Conservation (phyloP, 2,797 vertebrate species). For the Cryptoblepharus egeriae region DNA sequence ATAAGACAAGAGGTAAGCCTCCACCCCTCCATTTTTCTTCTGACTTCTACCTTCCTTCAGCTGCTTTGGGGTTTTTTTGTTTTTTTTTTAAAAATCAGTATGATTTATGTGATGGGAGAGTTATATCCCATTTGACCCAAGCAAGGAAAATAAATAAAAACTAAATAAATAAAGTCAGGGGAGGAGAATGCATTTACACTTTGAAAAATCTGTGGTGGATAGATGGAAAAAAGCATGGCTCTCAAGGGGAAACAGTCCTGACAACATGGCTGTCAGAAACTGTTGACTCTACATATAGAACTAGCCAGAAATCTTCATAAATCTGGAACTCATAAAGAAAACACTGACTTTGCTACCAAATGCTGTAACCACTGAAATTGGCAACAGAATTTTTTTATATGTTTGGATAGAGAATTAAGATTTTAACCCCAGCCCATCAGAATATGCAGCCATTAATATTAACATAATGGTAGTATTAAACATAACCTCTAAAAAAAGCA, state of each 20-base stretch:
- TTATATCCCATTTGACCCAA: too few species aligned
- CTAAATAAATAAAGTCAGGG: too few species aligned
- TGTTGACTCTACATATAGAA: constrained; percentile 26
- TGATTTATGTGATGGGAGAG: too few species aligned
- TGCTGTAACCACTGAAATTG: constrained; percentile 60
- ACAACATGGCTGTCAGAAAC: constrained; percentile 22
- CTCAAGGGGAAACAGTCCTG: not conserved
- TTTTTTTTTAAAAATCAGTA: too few species aligned
- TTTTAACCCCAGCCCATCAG: constrained; percentile 48
- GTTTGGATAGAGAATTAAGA: constrained; percentile 36
- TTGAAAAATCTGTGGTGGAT: not conserved
- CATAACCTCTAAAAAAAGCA: constrained; percentile 38
- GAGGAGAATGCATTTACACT: not conserved
- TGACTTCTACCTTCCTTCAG: constrained; percentile 6
- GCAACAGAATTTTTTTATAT: constrained; percentile 51
- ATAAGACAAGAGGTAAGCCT: not conserved
- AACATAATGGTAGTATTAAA: constrained; percentile 12
- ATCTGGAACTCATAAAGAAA: constrained; percentile 62
- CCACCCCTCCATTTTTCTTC: not conserved
- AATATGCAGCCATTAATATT: constrained; percentile 55
- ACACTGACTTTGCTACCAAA: constrained; percentile 60
- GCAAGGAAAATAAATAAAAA: not conserved
- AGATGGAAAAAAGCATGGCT: not conserved
- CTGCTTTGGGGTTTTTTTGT: constrained; percentile 8
- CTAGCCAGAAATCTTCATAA: constrained; percentile 51